These are phyloP conservation scores for Calidris pugnax DNA, from an alignment of 2,113 vertebrate species.

Conservation along the genomic window DNA sequence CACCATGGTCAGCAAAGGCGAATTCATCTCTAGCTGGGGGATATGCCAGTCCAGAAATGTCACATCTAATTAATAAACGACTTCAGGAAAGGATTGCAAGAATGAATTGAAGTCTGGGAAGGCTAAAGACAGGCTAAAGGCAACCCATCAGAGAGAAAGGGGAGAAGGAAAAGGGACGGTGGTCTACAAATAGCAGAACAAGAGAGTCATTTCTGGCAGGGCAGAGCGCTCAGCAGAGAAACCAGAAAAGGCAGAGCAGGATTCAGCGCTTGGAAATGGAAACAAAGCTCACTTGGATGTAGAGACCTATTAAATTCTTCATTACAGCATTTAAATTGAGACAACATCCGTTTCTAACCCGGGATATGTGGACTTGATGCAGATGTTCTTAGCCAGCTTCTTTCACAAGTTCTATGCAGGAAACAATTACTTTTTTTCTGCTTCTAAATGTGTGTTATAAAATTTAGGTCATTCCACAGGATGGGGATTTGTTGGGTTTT, in stretches of 20 bases:
- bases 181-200: neutral
- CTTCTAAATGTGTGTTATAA: neutral
- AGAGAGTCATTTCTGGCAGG: neutral
- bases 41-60: neutral
- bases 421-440: neutral
- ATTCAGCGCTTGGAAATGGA: neutral
- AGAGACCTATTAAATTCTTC: slow-evolving; percentile 5
- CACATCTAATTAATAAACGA: neutral
- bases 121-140: neutral
- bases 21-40: neutral
- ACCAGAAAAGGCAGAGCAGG: neutral
- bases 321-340: neutral
- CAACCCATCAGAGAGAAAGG: neutral
- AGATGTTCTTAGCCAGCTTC: neutral
- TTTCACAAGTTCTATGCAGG: neutral
- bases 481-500: neutral
- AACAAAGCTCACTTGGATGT: neutral
- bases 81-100: neutral
- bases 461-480: neutral
- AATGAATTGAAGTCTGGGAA: neutral
- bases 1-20: neutral
- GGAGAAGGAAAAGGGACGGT: neutral
- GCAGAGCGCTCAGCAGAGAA: neutral
- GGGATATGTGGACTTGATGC: neutral
- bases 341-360: neutral